These are phyloP conservation scores for Amniataba percoides DNA, from an alignment of 2,797 vertebrate species.

Conservation along the genomic window DNA sequence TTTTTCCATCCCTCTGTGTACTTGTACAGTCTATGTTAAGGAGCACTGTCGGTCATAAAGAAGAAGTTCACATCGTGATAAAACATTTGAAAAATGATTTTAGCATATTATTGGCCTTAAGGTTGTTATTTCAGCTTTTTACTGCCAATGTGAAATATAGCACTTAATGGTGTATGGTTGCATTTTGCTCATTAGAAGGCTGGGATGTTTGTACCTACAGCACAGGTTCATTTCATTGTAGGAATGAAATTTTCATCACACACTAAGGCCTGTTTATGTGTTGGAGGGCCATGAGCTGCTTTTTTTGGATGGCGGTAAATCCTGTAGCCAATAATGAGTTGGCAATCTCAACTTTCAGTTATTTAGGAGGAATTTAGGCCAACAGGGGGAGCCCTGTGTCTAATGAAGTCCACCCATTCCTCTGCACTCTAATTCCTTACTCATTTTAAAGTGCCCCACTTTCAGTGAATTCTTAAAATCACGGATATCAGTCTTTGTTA, in stretches of 20 bases:
- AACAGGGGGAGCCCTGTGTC: constrained; percentile 70
- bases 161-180: neutral
- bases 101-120: neutral
- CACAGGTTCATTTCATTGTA: neutral
- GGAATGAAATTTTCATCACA: neutral
- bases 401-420: neutral
- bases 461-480: neutral
- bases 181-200: neutral
- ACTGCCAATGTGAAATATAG: neutral
- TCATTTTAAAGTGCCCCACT: constrained; percentile 18
- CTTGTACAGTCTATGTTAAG: neutral
- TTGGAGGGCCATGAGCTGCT: neutral
- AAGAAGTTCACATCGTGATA: neutral
- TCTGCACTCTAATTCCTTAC: neutral
- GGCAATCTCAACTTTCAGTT: neutral
- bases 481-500: constrained; percentile 1
- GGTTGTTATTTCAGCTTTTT: neutral
- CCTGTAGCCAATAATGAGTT: neutral
- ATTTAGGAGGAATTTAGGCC: constrained; percentile 30
- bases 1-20: neutral
- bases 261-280: neutral
- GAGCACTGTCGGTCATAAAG: neutral
- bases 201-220: neutral
- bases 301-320: neutral
- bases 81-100: neutral